Evolutionary conservation across 2,888 invertebrate genomes (phyloP), one percentile per base, ranked within the genome.

Genomic region (Pocota personata): DNA sequence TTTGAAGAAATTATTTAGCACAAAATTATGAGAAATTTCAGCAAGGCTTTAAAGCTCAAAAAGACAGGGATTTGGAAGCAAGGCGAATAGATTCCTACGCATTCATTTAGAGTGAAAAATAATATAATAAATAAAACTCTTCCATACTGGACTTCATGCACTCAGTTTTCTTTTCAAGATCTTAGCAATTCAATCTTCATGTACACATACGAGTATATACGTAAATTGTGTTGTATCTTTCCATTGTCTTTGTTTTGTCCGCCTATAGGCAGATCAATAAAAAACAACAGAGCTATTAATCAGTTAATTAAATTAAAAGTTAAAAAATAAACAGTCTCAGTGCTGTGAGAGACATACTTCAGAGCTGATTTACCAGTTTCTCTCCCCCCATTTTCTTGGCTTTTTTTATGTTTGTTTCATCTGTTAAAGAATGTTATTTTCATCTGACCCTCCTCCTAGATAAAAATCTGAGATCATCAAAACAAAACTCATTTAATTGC

Each of bases 401-500:
- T 48, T n/a, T 57, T 71, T 21, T 46, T 32, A 55, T 8, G 35
- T 27, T 12, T 27, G 2, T 12, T 72, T 32, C 40, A 40, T 58
- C 14, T 16, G 62, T 40, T 40, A 40, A 48, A 24, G 27, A 24
- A 48, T 14, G 27, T 48, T 58, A 50, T 40, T 32, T 40, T 43
- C 8, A 50, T 62, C 50, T 30, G 37, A 62, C 43, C 52, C 72
- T 52, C 21, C 19, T 75, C 30, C 10, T 43, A 46, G 32, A 76
- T 66, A 24, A n/a, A 58, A 58, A 48, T 58, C 48, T 76, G 76
- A 67, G 77, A 60, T 77, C 77, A 77, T 52, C 58, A 16, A 27
- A 48, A 67, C n/a, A 48, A 57, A 58, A 76, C 37, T 35, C 14
- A 66, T 32, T 58, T 27, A 50, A 67, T 76, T 66, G 40, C 35